Base-by-base conservation (phyloP, 2,113 vertebrate species). In the Neomonachus schauinslandi region DNA sequence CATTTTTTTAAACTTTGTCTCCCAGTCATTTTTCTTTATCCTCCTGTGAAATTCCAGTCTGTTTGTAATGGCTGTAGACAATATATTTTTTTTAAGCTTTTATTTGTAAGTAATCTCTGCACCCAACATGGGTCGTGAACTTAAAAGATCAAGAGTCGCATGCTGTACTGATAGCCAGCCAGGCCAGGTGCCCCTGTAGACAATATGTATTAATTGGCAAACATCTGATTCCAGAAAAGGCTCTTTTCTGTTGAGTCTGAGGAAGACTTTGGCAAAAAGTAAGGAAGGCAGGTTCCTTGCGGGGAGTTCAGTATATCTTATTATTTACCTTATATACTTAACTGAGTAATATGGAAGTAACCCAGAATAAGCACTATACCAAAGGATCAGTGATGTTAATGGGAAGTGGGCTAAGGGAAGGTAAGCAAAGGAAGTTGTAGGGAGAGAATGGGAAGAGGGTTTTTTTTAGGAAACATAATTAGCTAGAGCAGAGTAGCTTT, bases 211-310 rank as follows among this genome's bases (percentile, higher is more conserved):
- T 96, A 33, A 92, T 59, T 71, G 88, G 55, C 74, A 95, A 95
- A 76, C 49, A 69, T 67, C 28, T 94, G 57, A 80, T 92, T 97
- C 51, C 7, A 59, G 10, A 24, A 80, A 90, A 81, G 26, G 49
- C 31, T 89, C 19, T 49, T 59, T 89, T 36, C 61, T 87, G 4
- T 72, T 94, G 31, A 49, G 19, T 92, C 36, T 36, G 79, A 95
- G 71, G 39, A 91, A 96, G 55, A 79, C 79, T 82, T 46, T 74
- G 61, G 57, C 65, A 81, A 74, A 95, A 87, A 89, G 69, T 88
- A 85, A 91, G 79, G 39, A 94, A 6, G 36, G 33, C 28, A 92
- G 12, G 49, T 87, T 95, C 28, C 33, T 84, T 76, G 22, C 76
- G 89, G 42, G 72, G 36, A 89, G 24, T 85, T 42, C 26, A 42